Percentiles rank a stretch among this genome's conserved stretches.
Conservation (phyloP, 2,797 vertebrate species). For the Anguilla obscura region DNA sequence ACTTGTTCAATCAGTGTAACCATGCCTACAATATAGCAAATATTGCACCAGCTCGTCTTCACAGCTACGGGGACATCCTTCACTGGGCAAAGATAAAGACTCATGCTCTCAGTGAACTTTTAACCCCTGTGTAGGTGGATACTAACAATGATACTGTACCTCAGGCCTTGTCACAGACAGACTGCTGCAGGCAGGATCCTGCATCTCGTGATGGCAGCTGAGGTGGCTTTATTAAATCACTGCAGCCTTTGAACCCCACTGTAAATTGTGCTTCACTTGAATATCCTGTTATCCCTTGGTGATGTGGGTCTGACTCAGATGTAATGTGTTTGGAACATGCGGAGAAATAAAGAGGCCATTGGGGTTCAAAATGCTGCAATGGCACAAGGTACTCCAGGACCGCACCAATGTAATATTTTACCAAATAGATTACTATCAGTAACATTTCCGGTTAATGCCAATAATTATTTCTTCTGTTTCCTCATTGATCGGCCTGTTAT, state of each 20-base stretch:
- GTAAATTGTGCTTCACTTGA: not conserved
- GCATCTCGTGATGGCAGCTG: not conserved
- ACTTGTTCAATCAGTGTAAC: slow-evolving; percentile 26
- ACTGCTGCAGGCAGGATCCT: not conserved
- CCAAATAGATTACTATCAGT: not conserved
- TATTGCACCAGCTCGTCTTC: not conserved
- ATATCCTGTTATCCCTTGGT: not conserved
- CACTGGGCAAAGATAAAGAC: not conserved
- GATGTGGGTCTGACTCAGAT: not conserved
- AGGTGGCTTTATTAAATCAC: not conserved
- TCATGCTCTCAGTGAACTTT: slow-evolving; percentile 34
- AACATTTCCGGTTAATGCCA: not conserved
- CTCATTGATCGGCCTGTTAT: not conserved
- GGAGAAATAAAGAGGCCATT: not conserved
- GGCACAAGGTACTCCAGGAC: not conserved
- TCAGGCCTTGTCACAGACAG: not conserved
- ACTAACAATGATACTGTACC: not conserved
- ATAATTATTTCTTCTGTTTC: not conserved
- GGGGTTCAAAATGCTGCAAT: not conserved
- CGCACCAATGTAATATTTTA: not conserved
- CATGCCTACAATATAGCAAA: not conserved
- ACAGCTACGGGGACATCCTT: not conserved
- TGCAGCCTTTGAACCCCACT: not conserved
- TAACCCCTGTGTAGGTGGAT: slow-evolving; percentile 26
- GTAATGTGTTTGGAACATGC: not conserved